Percentiles rank a stretch among this genome's conserved stretches.
phyloP scores from a whole-genome alignment of 2,113 vertebrate species.

The Oxyruncus cristatus region DNA sequence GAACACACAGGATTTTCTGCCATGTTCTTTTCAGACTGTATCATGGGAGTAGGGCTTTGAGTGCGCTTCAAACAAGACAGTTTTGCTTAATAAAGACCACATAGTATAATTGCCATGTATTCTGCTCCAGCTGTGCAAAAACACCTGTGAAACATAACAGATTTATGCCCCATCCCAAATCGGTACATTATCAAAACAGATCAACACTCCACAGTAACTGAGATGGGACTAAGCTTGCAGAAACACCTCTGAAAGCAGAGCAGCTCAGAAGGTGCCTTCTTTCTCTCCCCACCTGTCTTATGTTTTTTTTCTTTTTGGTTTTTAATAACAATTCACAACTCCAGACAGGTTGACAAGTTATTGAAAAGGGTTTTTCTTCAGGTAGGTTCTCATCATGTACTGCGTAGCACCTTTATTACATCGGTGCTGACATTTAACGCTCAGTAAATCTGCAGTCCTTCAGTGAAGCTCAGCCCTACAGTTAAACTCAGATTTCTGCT shows the following conservation, averaged over 20 bases:
- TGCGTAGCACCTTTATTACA: constrained; percentile 66
- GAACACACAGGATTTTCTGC: neutral
- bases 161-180: neutral
- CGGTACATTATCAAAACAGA: neutral
- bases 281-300: neutral
- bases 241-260: constrained; percentile 38
- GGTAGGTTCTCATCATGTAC: constrained; percentile 50
- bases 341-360: constrained; percentile 61
- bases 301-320: neutral
- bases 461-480: constrained; percentile 16
- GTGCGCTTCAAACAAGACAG: neutral
- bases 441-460: constrained; percentile 64
- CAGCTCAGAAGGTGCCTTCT: neutral
- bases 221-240: neutral
- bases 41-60: rapidly evolving
- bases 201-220: neutral
- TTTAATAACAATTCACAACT: constrained; percentile 48
- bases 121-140: neutral
- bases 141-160: neutral
- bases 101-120: neutral
- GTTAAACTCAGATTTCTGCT: constrained; percentile 2
- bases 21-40: neutral
- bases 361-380: constrained; percentile 64
- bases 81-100: neutral
- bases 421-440: constrained; percentile 64